Evolutionary conservation across 1,140 invertebrate genomes (phyloP), one percentile per base, ranked within the genome.

Genomic region (Ips typographus): DNA sequence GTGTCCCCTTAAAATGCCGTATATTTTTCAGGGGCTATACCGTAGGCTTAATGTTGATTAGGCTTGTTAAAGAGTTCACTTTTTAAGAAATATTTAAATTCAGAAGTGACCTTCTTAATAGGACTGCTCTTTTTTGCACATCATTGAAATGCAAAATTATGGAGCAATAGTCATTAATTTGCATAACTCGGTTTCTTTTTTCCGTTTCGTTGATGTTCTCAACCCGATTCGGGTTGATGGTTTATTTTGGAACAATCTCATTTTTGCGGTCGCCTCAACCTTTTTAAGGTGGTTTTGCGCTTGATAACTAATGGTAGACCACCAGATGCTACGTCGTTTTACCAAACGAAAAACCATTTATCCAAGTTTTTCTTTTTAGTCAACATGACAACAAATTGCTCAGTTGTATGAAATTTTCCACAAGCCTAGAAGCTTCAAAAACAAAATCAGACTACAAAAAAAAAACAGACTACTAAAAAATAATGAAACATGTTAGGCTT

Each of bases 41-140:
- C 44, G 59, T 68, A 68, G 67, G 67, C 42, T 61, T 68, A 62
- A 68, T 68, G 59, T 49, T 68, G 67, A 68, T 68, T 68, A 53
- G 44, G 36, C 67, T 62, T 55, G 59, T 68, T 68, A 68, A 68
- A 62, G 59, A 68, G 51, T 40, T 55, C 60, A 70, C 68, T 70
- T 70, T 70, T 63, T 70, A 59, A 57, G 7, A 70, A 70, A 64
- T 70, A 70, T 70, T 70, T 70, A 70, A 70, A 70, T 70, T 63
- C 68, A 70, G 61, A 70, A 70, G 68, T 70, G 68, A 70, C 68
- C 68, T 41, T 40, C 60, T 44, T 70, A 70, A 70, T 70, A 63
- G 68, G 68, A 64, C 61, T 68, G 58, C 66, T 68, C 66, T 68
- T 68, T 68, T 68, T 68, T 68, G 66, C 66, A 68, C 66, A 68